A percentile compares a stretch with the other conserved stretches of the same genome.
Evolutionary conservation across 2,113 vertebrate genomes (phyloP).

Genomic region (Apaloderma vittatum): DNA sequence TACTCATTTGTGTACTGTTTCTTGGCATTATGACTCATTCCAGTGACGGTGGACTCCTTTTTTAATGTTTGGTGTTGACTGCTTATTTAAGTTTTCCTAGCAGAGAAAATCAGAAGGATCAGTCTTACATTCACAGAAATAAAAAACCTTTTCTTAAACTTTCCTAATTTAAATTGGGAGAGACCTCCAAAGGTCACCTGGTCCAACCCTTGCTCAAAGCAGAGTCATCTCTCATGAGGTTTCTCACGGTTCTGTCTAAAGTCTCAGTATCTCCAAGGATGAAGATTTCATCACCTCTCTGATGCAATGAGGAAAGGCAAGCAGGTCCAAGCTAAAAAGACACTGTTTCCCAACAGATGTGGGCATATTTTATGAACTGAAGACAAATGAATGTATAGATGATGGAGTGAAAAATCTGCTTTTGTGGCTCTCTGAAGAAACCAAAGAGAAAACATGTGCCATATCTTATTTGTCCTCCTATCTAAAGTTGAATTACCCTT

Average conservation of each 20-base stretch:
- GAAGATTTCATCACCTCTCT: neutral
- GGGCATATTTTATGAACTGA: neutral
- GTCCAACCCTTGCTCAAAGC: neutral
- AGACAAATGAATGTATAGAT: neutral
- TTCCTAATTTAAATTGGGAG: neutral
- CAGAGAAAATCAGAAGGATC: neutral
- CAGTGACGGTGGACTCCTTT: neutral
- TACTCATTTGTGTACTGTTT: slow-evolving; percentile 3
- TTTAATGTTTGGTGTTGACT: neutral
- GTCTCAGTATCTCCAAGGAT: neutral
- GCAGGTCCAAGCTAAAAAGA: neutral
- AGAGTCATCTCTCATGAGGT: neutral
- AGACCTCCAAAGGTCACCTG: neutral
- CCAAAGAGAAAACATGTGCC: neutral
- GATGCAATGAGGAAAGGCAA: neutral
- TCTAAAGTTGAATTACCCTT: neutral
- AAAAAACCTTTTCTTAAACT: neutral
- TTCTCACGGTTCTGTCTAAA: neutral
- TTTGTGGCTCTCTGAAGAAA: neutral
- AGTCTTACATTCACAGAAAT: neutral
- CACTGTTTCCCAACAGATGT: neutral
- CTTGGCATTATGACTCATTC: neutral
- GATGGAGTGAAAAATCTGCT: neutral
- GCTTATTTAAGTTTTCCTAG: neutral
- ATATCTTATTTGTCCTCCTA: neutral